Evolutionary conservation across 2,888 invertebrate genomes (phyloP), one percentile per base, ranked within the genome.

Genomic region (Xestobium rufovillosum): DNA sequence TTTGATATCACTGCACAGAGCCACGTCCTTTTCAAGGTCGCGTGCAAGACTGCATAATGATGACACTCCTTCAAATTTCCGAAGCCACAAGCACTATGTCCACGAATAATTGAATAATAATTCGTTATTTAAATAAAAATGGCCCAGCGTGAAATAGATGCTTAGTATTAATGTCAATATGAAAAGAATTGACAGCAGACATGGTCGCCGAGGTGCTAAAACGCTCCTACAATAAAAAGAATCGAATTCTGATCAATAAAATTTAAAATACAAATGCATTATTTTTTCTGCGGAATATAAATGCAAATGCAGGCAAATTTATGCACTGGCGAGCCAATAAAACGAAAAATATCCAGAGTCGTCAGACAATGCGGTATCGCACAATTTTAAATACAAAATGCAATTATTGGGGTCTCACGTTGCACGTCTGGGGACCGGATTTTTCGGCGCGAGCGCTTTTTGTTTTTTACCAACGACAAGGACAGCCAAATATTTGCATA

Each of bases 401-500:
- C 45, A 47, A 50, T 51, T n/a, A n/a, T n/a, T 49, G 51, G 44
- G 44, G 43, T 50, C 44, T 49, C 48, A 44, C 49, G 50, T 50
- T 47, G 51, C 49, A 45, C 47, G 45, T 47, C 45, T 12, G 15
- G 26, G n/a, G 23, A 19, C 23, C n/a, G 23, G 23, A 19, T 19
- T 19, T 19, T 19, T 19, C n/a, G n/a, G 6, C n/a, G 23, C n/a
- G 6, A 8, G 23, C 6, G 6, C n/a, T 19, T 19, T 19, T n/a
- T n/a, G n/a, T 25, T 25, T 41, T 43, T 37, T 43, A 36, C 36
- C 25, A 26, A 37, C 23, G 23, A 42, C 41, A 41, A 43, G 41
- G 37, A 53, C 50, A 44, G 47, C 45, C 37, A 48, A 47, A 53
- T 53, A 57, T 57, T 57, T 55, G 53, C 57, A 57, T 56, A 55